Base-by-base conservation (phyloP, 2,888 invertebrate species). In the Anoncus sp. region DNA sequence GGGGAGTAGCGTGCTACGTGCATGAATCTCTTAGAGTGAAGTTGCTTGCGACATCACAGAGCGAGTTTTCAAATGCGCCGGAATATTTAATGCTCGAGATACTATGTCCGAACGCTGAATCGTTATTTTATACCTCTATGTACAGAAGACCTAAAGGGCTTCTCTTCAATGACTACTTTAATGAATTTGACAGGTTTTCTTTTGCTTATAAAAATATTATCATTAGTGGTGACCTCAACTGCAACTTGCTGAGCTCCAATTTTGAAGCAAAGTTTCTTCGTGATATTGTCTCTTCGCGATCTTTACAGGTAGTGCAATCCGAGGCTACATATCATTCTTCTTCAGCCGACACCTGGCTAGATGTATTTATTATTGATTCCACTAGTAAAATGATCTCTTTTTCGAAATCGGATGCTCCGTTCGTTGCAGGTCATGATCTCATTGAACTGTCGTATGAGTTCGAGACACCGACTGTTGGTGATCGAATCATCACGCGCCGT, bases 381-480 rank as follows among this genome's bases (percentile, higher is more conserved):
- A 9, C 12, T 1, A 38, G 18, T 3, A 71, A 49, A 40, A 12
- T 38, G 1, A 1, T 20, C 9, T 16, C 12, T 1, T 71, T 24
- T 51, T 9, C 22, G 6, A 65, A 73, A 43, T 55, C 73, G 3
- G 45, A 43, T 22, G 43, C 35, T 3, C 73, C 73, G 3, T 73
- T 65, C n/a, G 65, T 73, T 16, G 55, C 53, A 9, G 57, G 65
- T 12, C 73, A 73, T 9, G 73, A 55, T 27, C 6, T 70, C 4
- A 27, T 59, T 16, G 51, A 65, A n/a, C 9, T 66, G 7, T 12
- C 35, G 2, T 66, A 66, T 24, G 2, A 45, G 14, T 24, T 43
- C 1, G 45, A 45, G 3, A 1, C n/a, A 40, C 40, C 40, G 3
- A 10, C 14, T 12, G 12, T 40, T 3, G 3, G 40, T n/a, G 18